Conservation (phyloP, 2,113 vertebrate species). For the Orientallactaga bullata region DNA sequence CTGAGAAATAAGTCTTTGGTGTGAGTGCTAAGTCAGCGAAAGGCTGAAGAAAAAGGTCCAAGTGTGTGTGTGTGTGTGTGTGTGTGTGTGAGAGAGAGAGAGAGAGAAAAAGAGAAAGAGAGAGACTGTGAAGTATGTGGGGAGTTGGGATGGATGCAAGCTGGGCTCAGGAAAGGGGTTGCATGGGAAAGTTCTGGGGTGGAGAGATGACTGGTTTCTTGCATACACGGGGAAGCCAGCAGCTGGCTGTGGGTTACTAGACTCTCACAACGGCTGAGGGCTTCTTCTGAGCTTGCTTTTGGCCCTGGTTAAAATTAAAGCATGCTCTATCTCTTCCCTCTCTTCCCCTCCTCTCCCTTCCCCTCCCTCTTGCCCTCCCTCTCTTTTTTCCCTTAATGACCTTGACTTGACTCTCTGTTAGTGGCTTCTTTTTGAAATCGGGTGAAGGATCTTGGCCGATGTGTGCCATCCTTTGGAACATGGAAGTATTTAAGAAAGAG, state of each 20-base stretch:
- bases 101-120: not conserved
- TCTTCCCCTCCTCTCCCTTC: too few relatives aligned
- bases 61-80: not conserved
- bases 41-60: fast-evolving
- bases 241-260: not conserved
- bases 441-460: not conserved
- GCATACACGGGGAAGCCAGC: not conserved
- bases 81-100: too few relatives aligned
- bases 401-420: not conserved
- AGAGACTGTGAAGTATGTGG: not conserved
- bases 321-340: too few relatives aligned
- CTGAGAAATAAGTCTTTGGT: not conserved
- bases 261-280: too few relatives aligned
- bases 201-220: too few relatives aligned
- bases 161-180: not conserved
- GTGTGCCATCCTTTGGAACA: not conserved
- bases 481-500: not conserved
- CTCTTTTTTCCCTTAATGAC: not conserved
- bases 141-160: not conserved
- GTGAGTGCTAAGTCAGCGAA: not conserved
- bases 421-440: not conserved
- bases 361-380: too few relatives aligned
- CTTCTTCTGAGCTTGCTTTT: not conserved
- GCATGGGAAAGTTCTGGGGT: not conserved
- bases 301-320: not conserved